These are phyloP conservation scores for Drosophila lowei DNA, from an alignment of 1,140 invertebrate genomes.

Conservation along the genomic window DNA sequence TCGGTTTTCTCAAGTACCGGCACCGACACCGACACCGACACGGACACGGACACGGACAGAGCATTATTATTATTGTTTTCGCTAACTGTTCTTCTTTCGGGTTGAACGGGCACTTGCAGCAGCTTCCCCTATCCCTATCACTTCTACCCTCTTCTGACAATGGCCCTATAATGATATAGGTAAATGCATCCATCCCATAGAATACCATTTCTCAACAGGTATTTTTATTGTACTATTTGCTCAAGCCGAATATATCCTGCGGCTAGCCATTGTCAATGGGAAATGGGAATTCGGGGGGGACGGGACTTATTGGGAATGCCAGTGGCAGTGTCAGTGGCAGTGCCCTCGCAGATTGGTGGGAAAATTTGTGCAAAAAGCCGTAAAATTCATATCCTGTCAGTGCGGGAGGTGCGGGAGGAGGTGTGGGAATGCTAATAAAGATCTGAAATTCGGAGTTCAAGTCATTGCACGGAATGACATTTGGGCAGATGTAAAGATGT, in stretches of 20 bases:
- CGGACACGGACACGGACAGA: no score
- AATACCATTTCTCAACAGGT: constrained; percentile 60
- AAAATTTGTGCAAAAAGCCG: constrained; percentile 59
- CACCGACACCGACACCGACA: background rate
- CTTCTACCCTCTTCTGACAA: constrained; percentile 6
- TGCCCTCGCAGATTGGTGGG: constrained; percentile 47
- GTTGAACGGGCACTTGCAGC: constrained; percentile 43
- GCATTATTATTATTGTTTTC: constrained; percentile 35
- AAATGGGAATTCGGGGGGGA: constrained; percentile 12
- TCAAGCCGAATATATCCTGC: constrained; percentile 76
- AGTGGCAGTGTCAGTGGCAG: no score
- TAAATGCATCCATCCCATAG: constrained; percentile 54
- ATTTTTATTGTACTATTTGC: constrained; percentile 81
- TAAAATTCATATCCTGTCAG: constrained; percentile 59
- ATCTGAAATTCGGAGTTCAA: constrained; percentile 5
- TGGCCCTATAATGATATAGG: constrained; percentile 52
- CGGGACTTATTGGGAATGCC: constrained; percentile 49
- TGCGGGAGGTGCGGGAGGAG: constrained; percentile 26
- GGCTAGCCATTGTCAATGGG: constrained; percentile 77
- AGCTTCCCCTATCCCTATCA: constrained; percentile 16
- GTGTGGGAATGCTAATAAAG: constrained; percentile 61
- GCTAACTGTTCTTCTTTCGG: constrained; percentile 49
- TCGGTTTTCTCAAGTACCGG: constrained; percentile 45
- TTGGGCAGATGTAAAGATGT: no score
- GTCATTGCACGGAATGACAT: no score